phyloP scores from a whole-genome alignment of 2,797 vertebrate genomes.

The Argyrosomus regius region DNA sequence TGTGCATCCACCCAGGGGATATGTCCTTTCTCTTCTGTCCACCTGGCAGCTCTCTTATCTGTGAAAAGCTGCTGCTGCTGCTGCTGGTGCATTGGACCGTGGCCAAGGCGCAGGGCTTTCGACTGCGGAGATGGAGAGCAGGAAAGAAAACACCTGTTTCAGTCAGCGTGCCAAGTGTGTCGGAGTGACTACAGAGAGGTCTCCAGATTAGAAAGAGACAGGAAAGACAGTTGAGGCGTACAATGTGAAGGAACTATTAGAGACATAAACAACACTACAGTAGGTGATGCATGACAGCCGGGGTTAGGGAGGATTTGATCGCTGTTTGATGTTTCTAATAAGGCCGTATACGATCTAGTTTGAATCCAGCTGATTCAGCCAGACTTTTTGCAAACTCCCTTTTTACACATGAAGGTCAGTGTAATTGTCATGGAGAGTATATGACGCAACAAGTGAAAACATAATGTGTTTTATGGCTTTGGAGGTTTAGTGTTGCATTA shows the following conservation, averaged over 20 bases:
- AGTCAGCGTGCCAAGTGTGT: constrained; percentile 51
- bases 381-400: not conserved
- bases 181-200: not conserved
- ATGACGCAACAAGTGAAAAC: not conserved
- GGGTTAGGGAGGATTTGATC: not conserved
- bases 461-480: not conserved
- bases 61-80: constrained; percentile 24
- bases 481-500: not conserved
- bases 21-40: constrained; percentile 46
- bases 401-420: not conserved
- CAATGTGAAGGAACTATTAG: not conserved
- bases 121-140: constrained; percentile 49
- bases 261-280: not conserved
- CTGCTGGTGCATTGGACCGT: constrained; percentile 39
- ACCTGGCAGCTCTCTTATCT: constrained; percentile 57
- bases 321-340: not conserved
- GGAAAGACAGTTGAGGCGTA: not conserved
- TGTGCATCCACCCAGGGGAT: constrained; percentile 70
- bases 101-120: constrained; percentile 41
- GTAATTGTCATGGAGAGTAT: too few relatives aligned
- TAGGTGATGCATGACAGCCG: not conserved
- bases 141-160: constrained; percentile 65
- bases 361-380: not conserved
- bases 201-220: constrained; percentile 11
- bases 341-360: too few relatives aligned